Evolutionary conservation across 2,113 vertebrate genomes (phyloP).

Genomic region (Carettochelys insculpta): DNA sequence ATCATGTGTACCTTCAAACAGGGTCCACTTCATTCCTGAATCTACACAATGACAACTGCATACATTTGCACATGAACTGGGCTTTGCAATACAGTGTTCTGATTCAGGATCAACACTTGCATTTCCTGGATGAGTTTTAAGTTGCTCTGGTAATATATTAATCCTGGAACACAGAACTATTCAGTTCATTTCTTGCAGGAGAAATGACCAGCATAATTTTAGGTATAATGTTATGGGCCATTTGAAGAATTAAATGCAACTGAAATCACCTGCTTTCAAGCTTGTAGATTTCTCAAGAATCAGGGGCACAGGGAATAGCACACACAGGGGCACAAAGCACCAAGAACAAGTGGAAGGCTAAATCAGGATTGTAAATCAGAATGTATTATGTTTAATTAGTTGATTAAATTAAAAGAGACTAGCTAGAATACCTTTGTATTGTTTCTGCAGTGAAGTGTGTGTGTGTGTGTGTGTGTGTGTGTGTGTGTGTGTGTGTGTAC

Average conservation of each 20-base stretch:
- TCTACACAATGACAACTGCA: background rate
- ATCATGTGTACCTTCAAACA: background rate
- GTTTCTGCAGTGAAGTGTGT: background rate
- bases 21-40: background rate
- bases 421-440: background rate
- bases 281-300: background rate
- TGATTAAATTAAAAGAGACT: background rate
- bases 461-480: too few species aligned
- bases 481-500: too few species aligned
- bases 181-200: background rate
- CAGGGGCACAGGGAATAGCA: background rate
- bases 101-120: background rate
- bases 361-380: background rate
- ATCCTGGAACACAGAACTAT: background rate
- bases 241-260: background rate
- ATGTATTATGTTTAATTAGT: background rate
- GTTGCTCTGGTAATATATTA: background rate
- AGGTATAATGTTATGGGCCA: background rate
- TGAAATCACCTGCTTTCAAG: background rate
- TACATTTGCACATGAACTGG: background rate
- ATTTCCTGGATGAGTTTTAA: background rate
- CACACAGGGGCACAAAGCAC: too few species aligned
- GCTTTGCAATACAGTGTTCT: background rate
- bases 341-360: background rate
- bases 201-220: background rate